Conservation (phyloP, 1,140 invertebrate species). For the Aradophagus sp. region DNA sequence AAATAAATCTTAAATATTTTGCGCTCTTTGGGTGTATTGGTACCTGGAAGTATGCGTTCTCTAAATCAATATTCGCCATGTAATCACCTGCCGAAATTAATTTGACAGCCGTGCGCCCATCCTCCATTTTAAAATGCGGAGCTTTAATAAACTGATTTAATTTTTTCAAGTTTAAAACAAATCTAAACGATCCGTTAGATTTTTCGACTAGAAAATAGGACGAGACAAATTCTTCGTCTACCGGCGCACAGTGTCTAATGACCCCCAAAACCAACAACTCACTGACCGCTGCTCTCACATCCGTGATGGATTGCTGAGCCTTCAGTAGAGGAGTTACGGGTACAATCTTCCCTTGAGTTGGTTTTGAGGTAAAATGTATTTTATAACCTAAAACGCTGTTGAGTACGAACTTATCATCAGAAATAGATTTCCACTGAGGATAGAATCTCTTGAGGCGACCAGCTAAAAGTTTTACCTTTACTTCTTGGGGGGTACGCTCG, state of each 20-base stretch:
- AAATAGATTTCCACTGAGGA: background rate
- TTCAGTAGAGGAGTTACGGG: background rate
- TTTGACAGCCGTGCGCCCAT: background rate
- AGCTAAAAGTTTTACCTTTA: background rate
- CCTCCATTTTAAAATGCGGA: constrained; percentile 7
- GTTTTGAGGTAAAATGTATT: background rate
- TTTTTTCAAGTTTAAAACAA: constrained; percentile 8
- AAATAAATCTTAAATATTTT: constrained; percentile 9
- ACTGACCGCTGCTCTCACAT: background rate
- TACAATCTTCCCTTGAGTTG: background rate
- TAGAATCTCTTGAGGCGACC: background rate
- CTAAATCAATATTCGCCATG: background rate
- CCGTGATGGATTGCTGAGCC: background rate
- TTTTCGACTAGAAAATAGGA: constrained; percentile 6
- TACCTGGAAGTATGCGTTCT: constrained; percentile 3
- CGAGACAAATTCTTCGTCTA: constrained; percentile 3
- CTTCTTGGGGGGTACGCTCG: background rate
- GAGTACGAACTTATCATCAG: background rate
- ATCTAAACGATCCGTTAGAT: background rate
- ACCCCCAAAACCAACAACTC: constrained; percentile 1
- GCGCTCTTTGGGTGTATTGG: background rate
- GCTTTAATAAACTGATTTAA: background rate
- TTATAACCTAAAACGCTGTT: background rate
- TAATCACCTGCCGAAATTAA: background rate
- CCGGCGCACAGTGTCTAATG: background rate